A percentile compares a stretch with the other conserved stretches of the same genome.
phyloP scores from a whole-genome alignment of 23 tunicate species.

The Diplosoma virens region DNA sequence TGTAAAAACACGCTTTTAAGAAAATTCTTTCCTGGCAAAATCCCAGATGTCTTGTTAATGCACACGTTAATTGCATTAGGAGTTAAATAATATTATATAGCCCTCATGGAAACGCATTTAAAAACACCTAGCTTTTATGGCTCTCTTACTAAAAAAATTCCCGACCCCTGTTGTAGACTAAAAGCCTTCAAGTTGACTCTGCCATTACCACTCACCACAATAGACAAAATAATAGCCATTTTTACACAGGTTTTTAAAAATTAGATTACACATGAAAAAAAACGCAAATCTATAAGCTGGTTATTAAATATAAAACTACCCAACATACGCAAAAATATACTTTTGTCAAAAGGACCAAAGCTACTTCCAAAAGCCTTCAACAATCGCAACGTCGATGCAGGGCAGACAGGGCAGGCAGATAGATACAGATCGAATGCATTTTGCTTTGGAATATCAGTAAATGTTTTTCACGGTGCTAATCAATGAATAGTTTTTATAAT shows the following conservation, averaged over 20 bases:
- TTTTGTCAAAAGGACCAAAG: background rate
- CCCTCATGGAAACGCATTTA: too few species aligned
- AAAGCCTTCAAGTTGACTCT: too few species aligned
- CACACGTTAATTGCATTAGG: too few species aligned
- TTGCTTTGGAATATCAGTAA: background rate
- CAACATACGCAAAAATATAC: background rate
- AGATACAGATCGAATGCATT: background rate
- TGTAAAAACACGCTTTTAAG: too few species aligned
- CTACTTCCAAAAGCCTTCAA: background rate
- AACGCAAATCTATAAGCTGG: background rate
- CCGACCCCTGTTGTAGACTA: too few species aligned
- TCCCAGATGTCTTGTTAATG: too few species aligned
- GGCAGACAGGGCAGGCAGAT: background rate
- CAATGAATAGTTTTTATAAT: too few species aligned
- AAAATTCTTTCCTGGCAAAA: too few species aligned
- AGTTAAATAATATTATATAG: too few species aligned
- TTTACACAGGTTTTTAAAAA: background rate
- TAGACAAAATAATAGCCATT: background rate
- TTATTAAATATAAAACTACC: background rate
- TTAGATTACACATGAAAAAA: background rate
- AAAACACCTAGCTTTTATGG: too few species aligned
- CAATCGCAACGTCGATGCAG: background rate
- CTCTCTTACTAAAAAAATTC: too few species aligned
- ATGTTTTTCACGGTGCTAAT: background rate
- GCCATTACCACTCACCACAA: background rate